Percentiles rank a stretch among this genome's conserved stretches.
Evolutionary conservation across 2,888 invertebrate genomes (phyloP).

Genomic region (Drepana falcataria): DNA sequence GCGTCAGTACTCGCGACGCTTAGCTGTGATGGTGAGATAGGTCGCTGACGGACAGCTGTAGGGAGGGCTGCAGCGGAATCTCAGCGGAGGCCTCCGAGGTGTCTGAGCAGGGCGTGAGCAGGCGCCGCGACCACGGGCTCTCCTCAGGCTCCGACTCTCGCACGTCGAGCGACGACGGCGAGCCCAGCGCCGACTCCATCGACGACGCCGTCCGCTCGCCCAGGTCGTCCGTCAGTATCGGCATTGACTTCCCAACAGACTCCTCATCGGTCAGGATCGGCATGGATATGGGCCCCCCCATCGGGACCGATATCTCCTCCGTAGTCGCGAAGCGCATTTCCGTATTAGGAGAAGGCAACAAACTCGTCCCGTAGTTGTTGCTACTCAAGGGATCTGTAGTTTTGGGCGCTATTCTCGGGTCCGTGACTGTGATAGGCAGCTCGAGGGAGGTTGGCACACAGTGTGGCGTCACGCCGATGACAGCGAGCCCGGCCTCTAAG

Average conservation of each 20-base stretch:
- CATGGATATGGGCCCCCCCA: conserved; percentile 74
- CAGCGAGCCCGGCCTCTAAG: conserved; percentile 78
- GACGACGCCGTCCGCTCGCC: conserved; percentile 45
- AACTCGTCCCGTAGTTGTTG: conserved; percentile 37
- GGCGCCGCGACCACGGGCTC: conserved; percentile 49
- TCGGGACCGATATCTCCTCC: conserved; percentile 48
- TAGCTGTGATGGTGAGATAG: conserved; percentile 48
- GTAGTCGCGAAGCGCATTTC: conserved; percentile 50
- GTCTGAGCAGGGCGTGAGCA: conserved; percentile 58
- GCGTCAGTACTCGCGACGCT: conserved; percentile 32
- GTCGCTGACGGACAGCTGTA: conserved; percentile 56
- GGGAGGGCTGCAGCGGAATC: conserved; percentile 60
- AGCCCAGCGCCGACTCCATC: conserved; percentile 42
- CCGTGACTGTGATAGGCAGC: conserved; percentile 86
- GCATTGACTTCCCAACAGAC: conserved; percentile 58
- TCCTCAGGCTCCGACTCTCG: conserved; percentile 45
- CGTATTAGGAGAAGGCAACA: conserved; percentile 52
- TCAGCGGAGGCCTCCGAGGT: conserved; percentile 60
- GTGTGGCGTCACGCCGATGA: conserved; percentile 77
- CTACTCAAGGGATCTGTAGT: conserved; percentile 59
- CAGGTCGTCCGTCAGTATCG: conserved; percentile 61
- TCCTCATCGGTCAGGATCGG: conserved; percentile 78
- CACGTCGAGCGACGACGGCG: conserved; percentile 45
- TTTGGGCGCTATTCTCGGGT: conserved; percentile 83
- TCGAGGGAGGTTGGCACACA: conserved; percentile 84